Evolutionary conservation across 2,113 vertebrate genomes (phyloP), one percentile per base, ranked within the genome.

Genomic region (Salminus brasiliensis): DNA sequence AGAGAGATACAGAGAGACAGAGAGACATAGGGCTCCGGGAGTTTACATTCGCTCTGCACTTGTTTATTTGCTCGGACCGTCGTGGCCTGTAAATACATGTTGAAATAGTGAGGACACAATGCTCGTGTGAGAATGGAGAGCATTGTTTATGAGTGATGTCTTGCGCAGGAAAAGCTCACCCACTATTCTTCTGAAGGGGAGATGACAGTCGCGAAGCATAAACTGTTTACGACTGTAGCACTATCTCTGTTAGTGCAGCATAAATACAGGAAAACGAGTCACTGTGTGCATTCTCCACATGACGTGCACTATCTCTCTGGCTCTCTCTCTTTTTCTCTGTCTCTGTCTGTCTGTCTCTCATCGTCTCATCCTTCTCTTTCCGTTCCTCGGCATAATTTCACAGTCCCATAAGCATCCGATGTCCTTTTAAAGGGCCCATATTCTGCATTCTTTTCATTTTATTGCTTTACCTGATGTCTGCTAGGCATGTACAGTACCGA

Each of bases 211-310:
- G 49, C 36, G 25, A 72, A 74, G 52, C n/a, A 36, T 83, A 81
- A 84, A 86, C 84, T 75, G 84, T 86, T 84, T 83, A 83, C 52
- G 65, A 72, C 72, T 79, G 57, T 73, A 76, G 83, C 84, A 83
- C 84, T 83, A 83, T 83, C 81, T 85, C 60, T 73, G 60, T 76
- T 66, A 55, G 72, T 75, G 57, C 78, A 83, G 81, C 71, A 75
- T 85, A 85, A 85, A 85, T 81, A 85, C 84, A 83, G 84, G 84
- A 83, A 86, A 76, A 76, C 30, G 23, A 83, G 62, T 84, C 74
- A 69, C 21, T 47, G 29, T 55, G 52, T 43, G 74, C 73, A 69
- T 66, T 66, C 83, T 65, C 41, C 49, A 29, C 72, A 43, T 57
- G 34, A 78, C 71, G 60, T 53, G 39, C 57, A 70, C 39, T 18